Evolutionary conservation across 2,888 invertebrate species (phyloP), one percentile per base, ranked within the genome.

Genomic region (Bruchidius siliquastri): DNA sequence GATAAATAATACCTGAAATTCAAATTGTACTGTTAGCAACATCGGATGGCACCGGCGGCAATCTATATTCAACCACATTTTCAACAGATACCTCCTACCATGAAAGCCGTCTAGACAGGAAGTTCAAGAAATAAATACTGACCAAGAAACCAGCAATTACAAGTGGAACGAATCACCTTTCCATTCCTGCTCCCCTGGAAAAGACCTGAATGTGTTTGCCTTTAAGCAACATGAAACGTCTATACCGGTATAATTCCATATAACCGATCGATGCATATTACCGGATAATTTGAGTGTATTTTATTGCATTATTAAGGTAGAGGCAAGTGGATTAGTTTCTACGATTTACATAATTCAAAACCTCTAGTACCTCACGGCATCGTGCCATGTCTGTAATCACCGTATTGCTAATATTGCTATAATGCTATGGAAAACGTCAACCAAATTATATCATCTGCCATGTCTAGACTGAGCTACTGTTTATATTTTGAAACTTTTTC

Each of bases 301-400:
- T 68, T 68, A 68, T 68, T 68, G 68, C 68, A 68, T 68, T 68
- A 68, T 68, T 68, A 68, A 68, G 68, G 21, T 21, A 13, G 22
- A n/a, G 13, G 49, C 49, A 13, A 49, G 49, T 49, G 49, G 49
- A 49, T 49, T 49, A 49, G 49, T 49, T 49, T 49, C 49, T 49
- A 13, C 6, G 10, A 13, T 49, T 49, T 49, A 13, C 18, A 49
- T 49, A 49, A 49, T 49, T 49, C 13, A 49, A 49, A 49, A 13
- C 13, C 49, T 1, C 13, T 49, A 13, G 6, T 4, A 49, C 49
- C 18, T 49, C 10, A 49, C 10, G 49, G 49, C 49, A 49, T 8
- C 49, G 18, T 49, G 49, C 49, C 18, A 13, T 49, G 49, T 49
- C 49, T 8, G 49, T 49, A 49, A 49, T 49, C 49, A 49, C 68